These are phyloP conservation scores for Marronus borbonicus DNA, from an alignment of 2,888 invertebrate species.

Conservation along the genomic window DNA sequence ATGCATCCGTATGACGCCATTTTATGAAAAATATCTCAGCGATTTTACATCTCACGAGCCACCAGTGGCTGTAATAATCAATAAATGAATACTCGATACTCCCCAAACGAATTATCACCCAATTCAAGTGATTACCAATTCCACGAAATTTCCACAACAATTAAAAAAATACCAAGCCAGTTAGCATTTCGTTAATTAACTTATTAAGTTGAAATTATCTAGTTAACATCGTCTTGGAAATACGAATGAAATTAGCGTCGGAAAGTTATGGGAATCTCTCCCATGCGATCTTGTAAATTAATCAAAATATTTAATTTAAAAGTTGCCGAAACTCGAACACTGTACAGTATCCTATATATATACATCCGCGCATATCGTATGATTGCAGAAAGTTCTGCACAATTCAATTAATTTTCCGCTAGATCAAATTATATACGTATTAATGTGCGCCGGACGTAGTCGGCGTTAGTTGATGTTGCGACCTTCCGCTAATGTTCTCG, in stretches of 20 bases:
- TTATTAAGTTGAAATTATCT: too few species aligned
- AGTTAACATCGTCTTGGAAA: neutral
- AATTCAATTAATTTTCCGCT: constrained; percentile 8
- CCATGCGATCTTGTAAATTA: constrained; percentile 9
- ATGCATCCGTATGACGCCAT: too few species aligned
- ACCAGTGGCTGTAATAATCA: too few species aligned
- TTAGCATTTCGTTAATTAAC: too few species aligned
- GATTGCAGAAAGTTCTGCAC: neutral
- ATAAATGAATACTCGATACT: too few species aligned
- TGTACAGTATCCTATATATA: neutral
- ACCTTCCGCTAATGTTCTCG: constrained; percentile 10
- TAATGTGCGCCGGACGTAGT: neutral
- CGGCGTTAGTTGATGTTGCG: neutral
- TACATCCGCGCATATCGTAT: neutral
- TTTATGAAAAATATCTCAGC: too few species aligned
- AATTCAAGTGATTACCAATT: too few species aligned
- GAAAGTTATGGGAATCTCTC: neutral
- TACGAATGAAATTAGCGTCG: neutral
- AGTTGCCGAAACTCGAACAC: neutral
- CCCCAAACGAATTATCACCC: too few species aligned
- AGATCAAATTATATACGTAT: constrained; percentile 8
- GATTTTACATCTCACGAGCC: too few species aligned
- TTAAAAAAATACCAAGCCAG: too few species aligned
- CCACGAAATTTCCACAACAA: too few species aligned
- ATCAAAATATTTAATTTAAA: constrained; percentile 11